Percentiles rank a stretch among this genome's conserved stretches.
Evolutionary conservation across 2,113 vertebrate genomes (phyloP).

Genomic region (Excalfactoria chinensis): DNA sequence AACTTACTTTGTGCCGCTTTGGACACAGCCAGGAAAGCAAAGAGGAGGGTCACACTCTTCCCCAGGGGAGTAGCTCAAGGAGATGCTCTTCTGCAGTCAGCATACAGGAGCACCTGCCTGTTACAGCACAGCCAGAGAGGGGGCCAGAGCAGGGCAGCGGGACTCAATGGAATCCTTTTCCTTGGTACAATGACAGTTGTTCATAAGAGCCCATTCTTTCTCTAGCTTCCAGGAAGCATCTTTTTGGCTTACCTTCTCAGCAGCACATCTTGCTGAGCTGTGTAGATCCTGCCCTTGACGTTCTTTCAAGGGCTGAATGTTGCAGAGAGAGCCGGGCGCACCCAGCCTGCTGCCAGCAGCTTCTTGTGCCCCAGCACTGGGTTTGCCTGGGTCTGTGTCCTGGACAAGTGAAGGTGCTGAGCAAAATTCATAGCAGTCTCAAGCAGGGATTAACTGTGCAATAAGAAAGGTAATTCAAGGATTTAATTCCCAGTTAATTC

Average conservation of each 20-base stretch:
- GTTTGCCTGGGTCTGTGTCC: background rate
- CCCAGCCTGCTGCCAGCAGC: background rate
- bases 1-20: background rate
- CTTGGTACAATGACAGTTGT: background rate
- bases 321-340: background rate
- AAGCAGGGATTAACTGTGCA: background rate
- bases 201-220: background rate
- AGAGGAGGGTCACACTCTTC: background rate
- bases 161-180: background rate
- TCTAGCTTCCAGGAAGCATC: background rate
- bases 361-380: background rate
- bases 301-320: background rate
- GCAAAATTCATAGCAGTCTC: background rate
- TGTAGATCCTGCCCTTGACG: background rate
- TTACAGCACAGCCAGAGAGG: background rate
- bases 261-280: background rate
- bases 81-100: background rate
- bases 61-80: background rate
- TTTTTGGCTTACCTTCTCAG: background rate
- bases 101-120: background rate
- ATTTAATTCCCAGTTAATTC: background rate
- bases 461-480: background rate
- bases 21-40: background rate
- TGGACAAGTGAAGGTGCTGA: background rate
- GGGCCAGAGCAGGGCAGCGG: background rate